Base-by-base conservation (phyloP, 1,140 invertebrate genomes). In the Drosophila saltans region DNA sequence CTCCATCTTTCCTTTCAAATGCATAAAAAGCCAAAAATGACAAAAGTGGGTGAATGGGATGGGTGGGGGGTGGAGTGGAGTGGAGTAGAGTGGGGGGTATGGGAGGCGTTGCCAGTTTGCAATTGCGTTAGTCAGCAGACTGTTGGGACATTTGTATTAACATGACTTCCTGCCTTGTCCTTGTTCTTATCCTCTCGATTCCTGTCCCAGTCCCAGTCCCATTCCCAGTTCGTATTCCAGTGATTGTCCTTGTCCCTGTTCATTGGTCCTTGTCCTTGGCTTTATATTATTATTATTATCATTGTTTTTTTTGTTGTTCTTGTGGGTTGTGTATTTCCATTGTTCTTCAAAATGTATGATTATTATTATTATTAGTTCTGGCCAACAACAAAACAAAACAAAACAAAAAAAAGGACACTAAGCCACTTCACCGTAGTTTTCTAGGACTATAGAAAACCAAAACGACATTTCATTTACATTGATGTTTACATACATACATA, bases 101-200 rank as follows among this genome's bases (percentile, higher is more conserved):
- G 16, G 45, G 59, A 41, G 56, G 59, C 70, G 67, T 41, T 43
- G 66, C 66, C 65, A 72, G 78, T 85, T 84, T 85, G 81, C 82
- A 85, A 85, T 85, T 85, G 82, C 83, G 83, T 85, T 88, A 88
- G 82, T 85, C 82, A 85, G 82, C 83, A 85, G 75, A 81, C 82
- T 79, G 69, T 68, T 67, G 59, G 80, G 62, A 86, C 82, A 88
- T 86, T 86, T 82, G 83, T 86, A 86, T 86, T 86, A 86, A 86
- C 82, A 86, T 86, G 82, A 88, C 83, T 88, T 86, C 72, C 83
- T 78, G 74, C 52, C 67, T 63, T 9, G 66, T 77, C 59, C 74
- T 64, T 59, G 66, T 74, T 63, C 57, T 59, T 76, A 26, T 26
- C 7, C 45, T 21, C 45, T 52, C 21, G 21, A 8, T 1, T 26